Percentiles rank a stretch among this genome's conserved stretches.
These are phyloP conservation scores for Lasaia peninsularis DNA, from an alignment of 1,140 invertebrate genomes.

Conservation along the genomic window DNA sequence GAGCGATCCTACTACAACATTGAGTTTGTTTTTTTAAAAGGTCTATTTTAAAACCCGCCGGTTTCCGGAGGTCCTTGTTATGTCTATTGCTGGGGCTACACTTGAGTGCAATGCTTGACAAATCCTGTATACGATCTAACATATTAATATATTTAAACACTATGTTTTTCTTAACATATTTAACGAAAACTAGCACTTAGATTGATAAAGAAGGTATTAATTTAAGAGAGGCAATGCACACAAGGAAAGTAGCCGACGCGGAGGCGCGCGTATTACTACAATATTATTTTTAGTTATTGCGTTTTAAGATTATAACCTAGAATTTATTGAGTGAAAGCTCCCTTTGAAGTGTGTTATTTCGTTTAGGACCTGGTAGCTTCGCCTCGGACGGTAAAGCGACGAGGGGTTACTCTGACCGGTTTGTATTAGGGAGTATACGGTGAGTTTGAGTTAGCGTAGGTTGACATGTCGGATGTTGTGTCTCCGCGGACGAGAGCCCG, in stretches of 20 bases:
- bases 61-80: conserved; percentile 72
- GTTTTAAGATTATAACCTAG: conserved; percentile 49
- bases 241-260: conserved; percentile 44
- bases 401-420: conserved; percentile 53
- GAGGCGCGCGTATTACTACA: conserved; percentile 69
- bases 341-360: conserved; percentile 49
- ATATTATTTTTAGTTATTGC: conserved; percentile 62
- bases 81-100: conserved; percentile 59
- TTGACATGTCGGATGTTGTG: conserved; percentile 67
- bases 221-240: conserved; percentile 29
- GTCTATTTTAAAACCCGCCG: conserved; percentile 75
- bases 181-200: conserved; percentile 5
- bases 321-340: conserved; percentile 43
- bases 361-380: conserved; percentile 41
- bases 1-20: conserved; percentile 75
- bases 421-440: conserved; percentile 55
- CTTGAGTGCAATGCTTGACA: conserved; percentile 44
- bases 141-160: conserved; percentile 12
- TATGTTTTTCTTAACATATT: conserved; percentile 9
- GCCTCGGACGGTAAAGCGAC: conserved; percentile 36
- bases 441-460: conserved; percentile 65
- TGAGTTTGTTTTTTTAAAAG: conserved; percentile 72
- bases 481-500: conserved; percentile 63
- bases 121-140: conserved; percentile 11
- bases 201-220: background rate